Evolutionary conservation across 2,888 invertebrate species (phyloP).

Genomic region (Tholera decimalis): DNA sequence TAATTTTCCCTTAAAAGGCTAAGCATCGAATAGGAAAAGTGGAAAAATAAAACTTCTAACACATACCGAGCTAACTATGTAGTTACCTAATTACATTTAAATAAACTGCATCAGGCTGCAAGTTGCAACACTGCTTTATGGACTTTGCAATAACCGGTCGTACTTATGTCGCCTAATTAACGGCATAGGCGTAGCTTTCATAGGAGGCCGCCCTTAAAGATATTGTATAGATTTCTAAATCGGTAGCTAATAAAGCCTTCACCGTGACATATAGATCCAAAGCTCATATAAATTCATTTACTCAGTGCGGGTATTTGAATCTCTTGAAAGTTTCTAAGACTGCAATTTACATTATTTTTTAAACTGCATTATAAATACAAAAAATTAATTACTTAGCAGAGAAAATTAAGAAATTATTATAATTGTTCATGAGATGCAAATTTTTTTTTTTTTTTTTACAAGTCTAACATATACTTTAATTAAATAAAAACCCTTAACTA

Average conservation of each 20-base stretch:
- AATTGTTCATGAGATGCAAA: not conserved
- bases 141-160: conserved; percentile 43
- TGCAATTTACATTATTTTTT: conserved; percentile 8
- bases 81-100: conserved; percentile 54
- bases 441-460: too few relatives aligned
- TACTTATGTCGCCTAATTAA: conserved; percentile 47
- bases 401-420: conserved; percentile 13
- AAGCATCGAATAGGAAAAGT: conserved; percentile 41
- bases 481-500: too few relatives aligned
- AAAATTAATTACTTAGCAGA: conserved; percentile 12
- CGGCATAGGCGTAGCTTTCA: conserved; percentile 36
- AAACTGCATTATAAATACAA: conserved; percentile 19
- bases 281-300: conserved; percentile 16
- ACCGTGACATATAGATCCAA: conserved; percentile 11
- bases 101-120: conserved; percentile 33
- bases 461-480: too few relatives aligned
- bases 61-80: conserved; percentile 39
- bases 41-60: conserved; percentile 55
- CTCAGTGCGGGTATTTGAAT: conserved; percentile 8
- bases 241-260: conserved; percentile 21
- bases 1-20: conserved; percentile 37
- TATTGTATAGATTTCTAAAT: conserved; percentile 48
- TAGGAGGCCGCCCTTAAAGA: conserved; percentile 24
- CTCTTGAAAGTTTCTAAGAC: conserved; percentile 8
- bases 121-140: conserved; percentile 14